phyloP scores from a whole-genome alignment of 1,140 invertebrate species.

The Brachionus rotundiformis region DNA sequence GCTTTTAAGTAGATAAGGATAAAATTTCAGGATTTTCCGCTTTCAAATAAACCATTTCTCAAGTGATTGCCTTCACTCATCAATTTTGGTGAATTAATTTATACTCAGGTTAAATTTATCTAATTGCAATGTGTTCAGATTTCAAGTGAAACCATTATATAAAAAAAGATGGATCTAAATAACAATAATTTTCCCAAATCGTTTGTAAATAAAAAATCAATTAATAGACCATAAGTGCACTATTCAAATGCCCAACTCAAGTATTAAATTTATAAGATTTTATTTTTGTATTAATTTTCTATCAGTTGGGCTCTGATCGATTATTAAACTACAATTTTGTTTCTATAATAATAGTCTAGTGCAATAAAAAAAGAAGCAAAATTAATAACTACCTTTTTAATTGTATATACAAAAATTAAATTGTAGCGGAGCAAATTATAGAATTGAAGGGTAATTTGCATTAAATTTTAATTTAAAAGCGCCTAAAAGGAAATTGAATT shows the following conservation, averaged over 20 bases:
- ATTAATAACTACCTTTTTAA: constrained; percentile 11
- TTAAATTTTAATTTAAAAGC: constrained; percentile 13
- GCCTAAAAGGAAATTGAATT: constrained; percentile 8
- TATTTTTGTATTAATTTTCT: not conserved
- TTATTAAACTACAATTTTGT: not conserved
- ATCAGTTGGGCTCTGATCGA: not conserved
- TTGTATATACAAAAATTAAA: not conserved
- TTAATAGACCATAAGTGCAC: constrained; percentile 6
- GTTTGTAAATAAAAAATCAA: constrained; percentile 21
- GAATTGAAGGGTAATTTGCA: not conserved
- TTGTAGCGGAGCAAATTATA: not conserved
- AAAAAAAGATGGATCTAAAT: constrained; percentile 12
- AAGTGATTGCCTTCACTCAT: not conserved
- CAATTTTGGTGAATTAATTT: not conserved
- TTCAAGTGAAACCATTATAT: constrained; percentile 15
- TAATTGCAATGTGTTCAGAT: constrained; percentile 1
- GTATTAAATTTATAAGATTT: constrained; percentile 18
- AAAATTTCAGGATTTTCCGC: not conserved
- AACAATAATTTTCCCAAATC: constrained; percentile 10
- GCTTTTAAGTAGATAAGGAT: not conserved
- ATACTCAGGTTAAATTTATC: not conserved
- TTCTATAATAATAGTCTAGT: not conserved
- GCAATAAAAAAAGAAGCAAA: not conserved
- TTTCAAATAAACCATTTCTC: not conserved
- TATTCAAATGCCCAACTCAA: not conserved